Evolutionary conservation across 2,113 vertebrate species (phyloP).

Genomic region (Raja brachyura): DNA sequence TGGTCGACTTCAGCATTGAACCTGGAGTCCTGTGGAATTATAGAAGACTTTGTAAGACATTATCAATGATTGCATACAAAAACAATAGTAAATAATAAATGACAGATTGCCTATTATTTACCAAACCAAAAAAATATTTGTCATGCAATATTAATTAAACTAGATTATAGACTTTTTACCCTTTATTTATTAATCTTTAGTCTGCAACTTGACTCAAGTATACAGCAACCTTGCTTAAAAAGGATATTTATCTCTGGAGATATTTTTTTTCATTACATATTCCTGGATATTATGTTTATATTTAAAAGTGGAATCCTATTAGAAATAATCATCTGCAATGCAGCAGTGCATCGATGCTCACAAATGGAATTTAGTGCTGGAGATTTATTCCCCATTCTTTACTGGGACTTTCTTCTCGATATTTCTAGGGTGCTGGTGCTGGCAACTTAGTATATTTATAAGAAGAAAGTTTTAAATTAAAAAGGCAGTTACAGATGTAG

Average conservation of each 20-base stretch:
- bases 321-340: background rate
- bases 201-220: background rate
- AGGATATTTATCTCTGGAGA: background rate
- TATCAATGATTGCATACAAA: background rate
- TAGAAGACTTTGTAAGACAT: background rate
- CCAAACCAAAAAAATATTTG: no score
- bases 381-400: background rate
- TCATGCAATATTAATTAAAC: background rate
- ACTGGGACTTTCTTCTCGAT: background rate
- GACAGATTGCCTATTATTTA: no score
- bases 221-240: background rate
- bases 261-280: background rate
- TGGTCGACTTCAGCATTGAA: slow-evolving; percentile 96
- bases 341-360: background rate
- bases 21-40: slow-evolving; percentile 71
- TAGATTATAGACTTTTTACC: background rate
- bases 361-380: background rate
- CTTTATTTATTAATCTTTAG: background rate
- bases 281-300: background rate
- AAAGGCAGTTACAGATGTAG: background rate
- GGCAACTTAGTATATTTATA: background rate
- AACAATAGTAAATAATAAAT: no score
- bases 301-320: background rate
- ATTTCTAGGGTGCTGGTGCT: background rate
- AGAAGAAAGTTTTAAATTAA: background rate